Conservation (phyloP, 2,113 vertebrate species). For the Otolemur garnettii region DNA sequence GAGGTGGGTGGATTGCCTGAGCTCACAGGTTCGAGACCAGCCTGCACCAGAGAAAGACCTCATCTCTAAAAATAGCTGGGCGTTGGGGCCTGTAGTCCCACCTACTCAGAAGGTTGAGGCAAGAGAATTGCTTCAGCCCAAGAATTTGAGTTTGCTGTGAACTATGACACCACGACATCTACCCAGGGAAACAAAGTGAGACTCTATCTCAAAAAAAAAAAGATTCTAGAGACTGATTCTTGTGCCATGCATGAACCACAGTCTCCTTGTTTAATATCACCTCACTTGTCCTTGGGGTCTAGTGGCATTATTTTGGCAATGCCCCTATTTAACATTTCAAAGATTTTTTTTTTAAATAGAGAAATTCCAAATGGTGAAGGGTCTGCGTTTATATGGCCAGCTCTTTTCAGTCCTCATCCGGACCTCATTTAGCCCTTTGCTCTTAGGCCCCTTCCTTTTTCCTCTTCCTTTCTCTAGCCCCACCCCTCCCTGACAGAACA, state of each 20-base stretch:
- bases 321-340: not conserved
- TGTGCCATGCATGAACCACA: not conserved
- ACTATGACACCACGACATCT: no score
- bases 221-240: not conserved
- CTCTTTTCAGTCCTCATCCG: not conserved
- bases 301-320: not conserved
- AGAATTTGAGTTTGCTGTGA: no score
- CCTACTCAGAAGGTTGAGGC: no score
- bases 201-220: not conserved
- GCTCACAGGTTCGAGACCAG: no score
- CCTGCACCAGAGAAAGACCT: no score
- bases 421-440: not conserved
- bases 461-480: not conserved
- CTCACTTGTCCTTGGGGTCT: not conserved
- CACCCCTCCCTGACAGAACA: not conserved
- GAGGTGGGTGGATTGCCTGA: no score
- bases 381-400: not conserved
- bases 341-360: not conserved
- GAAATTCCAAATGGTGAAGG: not conserved
- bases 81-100: no score
- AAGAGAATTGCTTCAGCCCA: no score
- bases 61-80: no score
- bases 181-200: no score
- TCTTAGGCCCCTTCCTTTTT: not conserved
- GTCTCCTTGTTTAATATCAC: slow-evolving; percentile 9